These are phyloP conservation scores for Polydrusus pterygomalis DNA, from an alignment of 2,888 invertebrate genomes.

Conservation along the genomic window DNA sequence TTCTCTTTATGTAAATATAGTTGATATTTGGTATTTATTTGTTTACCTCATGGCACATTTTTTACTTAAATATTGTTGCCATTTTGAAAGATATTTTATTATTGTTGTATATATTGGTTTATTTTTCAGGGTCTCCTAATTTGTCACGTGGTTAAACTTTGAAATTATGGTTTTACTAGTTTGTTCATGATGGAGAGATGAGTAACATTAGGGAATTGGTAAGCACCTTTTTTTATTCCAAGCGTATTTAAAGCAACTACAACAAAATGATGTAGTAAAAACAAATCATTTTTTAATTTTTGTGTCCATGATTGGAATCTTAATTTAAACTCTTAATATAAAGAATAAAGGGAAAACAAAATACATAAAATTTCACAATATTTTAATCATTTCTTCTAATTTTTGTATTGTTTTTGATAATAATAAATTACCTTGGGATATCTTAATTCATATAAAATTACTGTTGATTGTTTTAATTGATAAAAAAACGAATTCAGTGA, in stretches of 20 bases:
- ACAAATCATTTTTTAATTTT: too few relatives aligned
- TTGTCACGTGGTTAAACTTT: constrained; percentile 31
- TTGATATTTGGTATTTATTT: constrained; percentile 57
- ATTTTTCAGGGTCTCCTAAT: constrained; percentile 34
- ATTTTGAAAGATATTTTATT: constrained; percentile 61
- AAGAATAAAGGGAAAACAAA: too few relatives aligned
- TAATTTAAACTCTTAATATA: too few relatives aligned
- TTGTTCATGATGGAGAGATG: neutral
- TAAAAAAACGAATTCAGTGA: too few relatives aligned
- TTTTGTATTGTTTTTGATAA: too few relatives aligned
- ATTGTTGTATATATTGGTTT: constrained; percentile 65
- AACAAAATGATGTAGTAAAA: too few relatives aligned
- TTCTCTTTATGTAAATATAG: constrained; percentile 60
- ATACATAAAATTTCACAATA: too few relatives aligned
- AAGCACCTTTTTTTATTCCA: neutral
- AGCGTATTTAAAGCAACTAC: neutral
- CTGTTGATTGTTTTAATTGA: too few relatives aligned
- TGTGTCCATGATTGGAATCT: too few relatives aligned
- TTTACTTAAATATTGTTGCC: constrained; percentile 64
- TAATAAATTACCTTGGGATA: too few relatives aligned
- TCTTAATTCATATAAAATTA: too few relatives aligned
- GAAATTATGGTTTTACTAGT: constrained; percentile 22
- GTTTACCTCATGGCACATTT: constrained; percentile 65
- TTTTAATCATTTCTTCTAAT: too few relatives aligned
- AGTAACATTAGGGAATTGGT: neutral